Conservation (phyloP, 2,797 vertebrate genomes). For the Lemur catta region DNA sequence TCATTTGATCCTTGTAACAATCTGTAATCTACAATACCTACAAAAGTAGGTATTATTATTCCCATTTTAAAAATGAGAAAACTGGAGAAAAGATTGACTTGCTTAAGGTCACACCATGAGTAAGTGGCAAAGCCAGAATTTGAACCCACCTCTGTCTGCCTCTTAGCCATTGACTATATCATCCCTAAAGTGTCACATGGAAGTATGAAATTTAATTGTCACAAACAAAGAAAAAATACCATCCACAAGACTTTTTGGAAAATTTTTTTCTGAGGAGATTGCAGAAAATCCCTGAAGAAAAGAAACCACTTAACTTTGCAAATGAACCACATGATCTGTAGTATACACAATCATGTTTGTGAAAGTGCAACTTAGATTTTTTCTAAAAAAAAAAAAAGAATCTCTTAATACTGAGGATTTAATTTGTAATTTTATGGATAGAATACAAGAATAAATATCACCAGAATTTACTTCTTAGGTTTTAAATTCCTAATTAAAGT, state of each 20-base stretch:
- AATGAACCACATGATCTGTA: background rate
- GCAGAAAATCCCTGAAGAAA: background rate
- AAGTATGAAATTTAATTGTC: conserved; percentile 27
- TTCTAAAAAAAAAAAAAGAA: background rate
- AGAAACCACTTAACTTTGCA: conserved; percentile 25
- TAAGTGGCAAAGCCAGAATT: conserved; percentile 17
- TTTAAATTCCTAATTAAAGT: conserved; percentile 53
- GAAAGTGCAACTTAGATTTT: conserved; percentile 38
- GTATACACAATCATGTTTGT: conserved; percentile 4
- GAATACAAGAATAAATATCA: conserved; percentile 43
- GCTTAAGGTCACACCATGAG: background rate
- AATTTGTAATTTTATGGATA: conserved; percentile 47
- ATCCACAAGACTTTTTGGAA: conserved; percentile 27
- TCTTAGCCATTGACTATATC: background rate
- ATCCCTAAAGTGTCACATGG: background rate
- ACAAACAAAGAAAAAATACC: background rate
- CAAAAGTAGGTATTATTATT: background rate
- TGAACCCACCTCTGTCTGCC: background rate
- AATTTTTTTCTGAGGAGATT: conserved; percentile 40
- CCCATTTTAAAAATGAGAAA: conserved; percentile 36
- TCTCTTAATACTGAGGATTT: conserved; percentile 5
- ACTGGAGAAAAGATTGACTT: conserved; percentile 2
- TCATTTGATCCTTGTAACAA: conserved; percentile 17
- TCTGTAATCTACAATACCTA: background rate
- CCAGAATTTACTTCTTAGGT: conserved; percentile 31